A percentile compares a stretch with the other conserved stretches of the same genome.
phyloP scores from a whole-genome alignment of 2,888 invertebrate genomes.

The Cyclophora albipunctata region DNA sequence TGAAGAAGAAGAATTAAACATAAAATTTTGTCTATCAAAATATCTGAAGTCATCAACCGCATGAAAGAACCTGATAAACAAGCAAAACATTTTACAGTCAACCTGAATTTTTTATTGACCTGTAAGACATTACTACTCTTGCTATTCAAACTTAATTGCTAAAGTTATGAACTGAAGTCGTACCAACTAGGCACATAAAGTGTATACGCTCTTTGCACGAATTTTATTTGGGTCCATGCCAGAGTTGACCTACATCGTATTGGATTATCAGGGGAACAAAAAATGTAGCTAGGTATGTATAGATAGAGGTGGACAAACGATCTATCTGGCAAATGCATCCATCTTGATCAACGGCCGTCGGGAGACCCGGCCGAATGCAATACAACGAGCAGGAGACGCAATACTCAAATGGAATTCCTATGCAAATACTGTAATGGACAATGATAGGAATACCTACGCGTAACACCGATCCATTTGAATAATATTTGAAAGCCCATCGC shows the following conservation, averaged over 20 bases:
- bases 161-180: constrained; percentile 6
- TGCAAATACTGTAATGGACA: constrained; percentile 41
- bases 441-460: constrained; percentile 19
- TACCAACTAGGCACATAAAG: constrained; percentile 8
- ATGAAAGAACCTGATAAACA: background rate
- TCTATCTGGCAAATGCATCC: constrained; percentile 48
- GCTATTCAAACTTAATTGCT: constrained; percentile 8
- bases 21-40: no score
- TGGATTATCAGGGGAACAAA: constrained; percentile 14
- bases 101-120: background rate
- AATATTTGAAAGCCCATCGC: constrained; percentile 6
- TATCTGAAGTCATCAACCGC: no score
- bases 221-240: constrained; percentile 16
- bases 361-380: constrained; percentile 35
- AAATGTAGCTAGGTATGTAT: constrained; percentile 5
- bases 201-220: constrained; percentile 8
- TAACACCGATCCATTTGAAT: constrained; percentile 14
- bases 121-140: background rate
- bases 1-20: no score
- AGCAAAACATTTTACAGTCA: background rate
- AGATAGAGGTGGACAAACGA: constrained; percentile 27
- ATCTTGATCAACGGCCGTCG: constrained; percentile 60
- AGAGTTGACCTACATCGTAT: constrained; percentile 13
- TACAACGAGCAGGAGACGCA: constrained; percentile 34
- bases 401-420: constrained; percentile 39